Evolutionary conservation across 2,113 vertebrate genomes (phyloP), one percentile per base, ranked within the genome.

Genomic region (Pachypanchax playfairii): DNA sequence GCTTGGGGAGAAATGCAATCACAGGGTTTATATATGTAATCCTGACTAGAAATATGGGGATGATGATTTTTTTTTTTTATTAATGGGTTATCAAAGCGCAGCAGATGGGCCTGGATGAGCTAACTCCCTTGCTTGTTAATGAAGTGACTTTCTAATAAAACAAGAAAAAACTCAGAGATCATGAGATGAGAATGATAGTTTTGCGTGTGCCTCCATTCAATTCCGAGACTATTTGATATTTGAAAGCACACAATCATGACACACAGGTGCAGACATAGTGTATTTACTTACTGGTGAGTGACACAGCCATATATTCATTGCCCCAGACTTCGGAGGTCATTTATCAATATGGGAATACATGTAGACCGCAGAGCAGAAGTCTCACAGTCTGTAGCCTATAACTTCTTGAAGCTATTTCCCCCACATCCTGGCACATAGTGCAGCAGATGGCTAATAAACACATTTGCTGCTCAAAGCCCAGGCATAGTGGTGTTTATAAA

Each of bases 41-140:
- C 79, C 85, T 84, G 85, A 85, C 87, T 84, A 82, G 84, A 75
- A 86, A 88, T 83, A 70, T 51, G 52, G 61, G 79, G 82, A 82
- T 81, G 83, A 80, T 79, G 77, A 75, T 85, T 87, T 77, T 84
- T 85, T 50, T 81, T 82, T 70, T 43, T 70, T 78, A 88, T 90
- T 90, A 91, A 92, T 89, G 83, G 87, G 77, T 91, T 89, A 91
- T 92, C 90, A 90, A 87, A 87, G 85, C 70, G 11, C 55, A 83
- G 82, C 89, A 92, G 89, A 91, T 91, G 91, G 87, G 64, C 55
- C 57, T 76, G 67, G 77, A 82, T 88, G 83, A 90, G 79, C 85
- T 66, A 84, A 85, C 85, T 82, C 62, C 82, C 38, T 74, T 85
- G 55, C 78, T 83, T 69, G 78, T 84, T 89, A 90, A 91, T 87